Percentiles rank a stretch among this genome's conserved stretches.
These are phyloP conservation scores for Scaptomyza pallida DNA, from an alignment of 1,140 invertebrate genomes.

Conservation along the genomic window DNA sequence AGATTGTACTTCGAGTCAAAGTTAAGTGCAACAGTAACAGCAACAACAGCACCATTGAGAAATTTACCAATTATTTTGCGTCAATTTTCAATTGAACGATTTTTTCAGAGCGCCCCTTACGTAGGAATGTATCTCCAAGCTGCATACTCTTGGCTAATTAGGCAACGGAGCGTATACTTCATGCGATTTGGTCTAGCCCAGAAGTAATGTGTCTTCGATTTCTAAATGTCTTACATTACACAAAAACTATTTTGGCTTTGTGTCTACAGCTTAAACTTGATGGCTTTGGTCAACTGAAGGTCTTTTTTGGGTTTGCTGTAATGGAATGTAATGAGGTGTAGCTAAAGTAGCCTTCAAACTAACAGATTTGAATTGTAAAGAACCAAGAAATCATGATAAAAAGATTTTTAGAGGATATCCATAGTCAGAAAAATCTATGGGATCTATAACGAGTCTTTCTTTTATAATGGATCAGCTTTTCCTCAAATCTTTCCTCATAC, in stretches of 20 bases:
- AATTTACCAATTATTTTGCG: conserved; percentile 70
- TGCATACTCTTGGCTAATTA: conserved; percentile 55
- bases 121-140: conserved; percentile 25
- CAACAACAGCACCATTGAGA: conserved; percentile 36
- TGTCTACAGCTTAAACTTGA: background rate
- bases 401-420: too few relatives aligned
- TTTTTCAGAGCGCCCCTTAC: conserved; percentile 31
- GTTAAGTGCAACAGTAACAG: conserved; percentile 70
- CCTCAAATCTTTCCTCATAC: background rate
- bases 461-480: too few relatives aligned
- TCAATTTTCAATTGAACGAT: conserved; percentile 59
- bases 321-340: conserved; percentile 28
- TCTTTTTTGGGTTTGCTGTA: conserved; percentile 14
- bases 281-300: conserved; percentile 9
- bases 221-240: conserved; percentile 48
- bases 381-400: background rate
- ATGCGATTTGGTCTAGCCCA: conserved; percentile 19
- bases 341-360: conserved; percentile 27
- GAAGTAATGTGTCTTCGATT: conserved; percentile 38
- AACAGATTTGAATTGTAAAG: background rate
- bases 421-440: too few relatives aligned
- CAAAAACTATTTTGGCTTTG: too few relatives aligned
- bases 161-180: conserved; percentile 55
- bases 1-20: conserved; percentile 70
- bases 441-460: too few relatives aligned